Evolutionary conservation across 2,113 vertebrate genomes (phyloP), one percentile per base, ranked within the genome.

Genomic region (Pleuronectes platessa): DNA sequence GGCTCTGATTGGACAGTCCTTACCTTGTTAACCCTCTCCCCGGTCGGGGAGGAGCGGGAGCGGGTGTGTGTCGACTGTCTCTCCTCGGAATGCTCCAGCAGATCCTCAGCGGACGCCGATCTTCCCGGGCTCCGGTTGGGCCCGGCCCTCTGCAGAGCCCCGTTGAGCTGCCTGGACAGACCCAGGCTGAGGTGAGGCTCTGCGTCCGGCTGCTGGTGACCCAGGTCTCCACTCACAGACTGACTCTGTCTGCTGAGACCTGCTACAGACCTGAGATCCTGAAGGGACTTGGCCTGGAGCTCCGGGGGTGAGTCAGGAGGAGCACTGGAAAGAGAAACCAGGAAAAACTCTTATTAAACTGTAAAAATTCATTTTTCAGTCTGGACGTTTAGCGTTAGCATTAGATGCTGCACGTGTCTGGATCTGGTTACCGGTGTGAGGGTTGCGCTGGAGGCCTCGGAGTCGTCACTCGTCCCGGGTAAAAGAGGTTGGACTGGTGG

Each of bases 21-120:
- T 78, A 99, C 97, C 97, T 95, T 95, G 26, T 76, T 90, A 9
- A 90, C 91, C 26, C 89, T 94, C 73, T 96, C 95, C 0, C 82
- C 87, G 0, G 85, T 93, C n/a, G 97, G 96, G 3, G 97, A 96
- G 0, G 97, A 98, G 9, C 96, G 94, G 0, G 97, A 98, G 9
- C 96, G 94, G 23, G 83, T 12, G 1, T 98, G 96, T 55, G 87
- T 76, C 0, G 58, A 61, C 40, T 66, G 90, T 59, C 51, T 92
- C 69, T 86, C 86, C 26, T 96, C 92, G 0, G 87, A 91, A 49
- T 89, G 91, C 61, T 96, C 96, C 0, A 98, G 92, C 56, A 98
- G 87, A 78, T 99, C 96, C 79, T 97, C 96, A 0, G 96, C 96
- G 0, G 97, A 99, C 24, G 94, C 94, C 0, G 96, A 97, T 74